Evolutionary conservation across 2,888 invertebrate genomes (phyloP).

Genomic region (Morpho helenor): DNA sequence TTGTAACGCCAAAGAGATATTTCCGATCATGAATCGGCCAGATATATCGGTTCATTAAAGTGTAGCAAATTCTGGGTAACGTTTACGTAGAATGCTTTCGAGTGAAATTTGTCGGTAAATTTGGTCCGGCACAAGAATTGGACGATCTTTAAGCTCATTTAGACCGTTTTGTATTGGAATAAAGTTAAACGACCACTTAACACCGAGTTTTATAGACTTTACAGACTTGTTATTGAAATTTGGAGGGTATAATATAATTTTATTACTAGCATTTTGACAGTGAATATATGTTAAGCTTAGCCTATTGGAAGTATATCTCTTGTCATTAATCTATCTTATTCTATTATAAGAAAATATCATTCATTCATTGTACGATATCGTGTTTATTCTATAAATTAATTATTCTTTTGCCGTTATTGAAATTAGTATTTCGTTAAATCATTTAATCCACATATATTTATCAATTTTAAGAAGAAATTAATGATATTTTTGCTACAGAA

Average conservation of each 20-base stretch:
- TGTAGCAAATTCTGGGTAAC: conserved; percentile 16
- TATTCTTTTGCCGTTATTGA: too few species aligned
- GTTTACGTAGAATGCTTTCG: conserved; percentile 11
- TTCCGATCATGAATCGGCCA: conserved; percentile 14
- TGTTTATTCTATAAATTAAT: too few species aligned
- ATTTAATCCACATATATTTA: too few species aligned
- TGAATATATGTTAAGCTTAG: too few species aligned
- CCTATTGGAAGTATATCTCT: too few species aligned
- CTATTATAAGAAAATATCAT: too few species aligned
- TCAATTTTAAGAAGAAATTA: too few species aligned
- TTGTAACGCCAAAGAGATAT: too few species aligned
- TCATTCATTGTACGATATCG: too few species aligned
- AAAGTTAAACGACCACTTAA: conserved; percentile 15
- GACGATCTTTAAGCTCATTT: conserved; percentile 20
- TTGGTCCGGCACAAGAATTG: conserved; percentile 14
- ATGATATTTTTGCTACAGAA: too few species aligned
- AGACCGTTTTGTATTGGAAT: conserved; percentile 17
- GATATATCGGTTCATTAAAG: conserved; percentile 20
- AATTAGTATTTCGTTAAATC: too few species aligned
- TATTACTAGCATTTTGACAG: background rate
- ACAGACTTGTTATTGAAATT: conserved; percentile 13
- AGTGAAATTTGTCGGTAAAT: conserved; percentile 19
- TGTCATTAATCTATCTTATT: too few species aligned
- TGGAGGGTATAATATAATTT: conserved; percentile 8
- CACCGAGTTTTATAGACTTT: conserved; percentile 1